A percentile compares a stretch with the other conserved stretches of the same genome.
Conservation (phyloP, 35 echinoderm and acorn worm genomes). For the Chiridota heheva region DNA sequence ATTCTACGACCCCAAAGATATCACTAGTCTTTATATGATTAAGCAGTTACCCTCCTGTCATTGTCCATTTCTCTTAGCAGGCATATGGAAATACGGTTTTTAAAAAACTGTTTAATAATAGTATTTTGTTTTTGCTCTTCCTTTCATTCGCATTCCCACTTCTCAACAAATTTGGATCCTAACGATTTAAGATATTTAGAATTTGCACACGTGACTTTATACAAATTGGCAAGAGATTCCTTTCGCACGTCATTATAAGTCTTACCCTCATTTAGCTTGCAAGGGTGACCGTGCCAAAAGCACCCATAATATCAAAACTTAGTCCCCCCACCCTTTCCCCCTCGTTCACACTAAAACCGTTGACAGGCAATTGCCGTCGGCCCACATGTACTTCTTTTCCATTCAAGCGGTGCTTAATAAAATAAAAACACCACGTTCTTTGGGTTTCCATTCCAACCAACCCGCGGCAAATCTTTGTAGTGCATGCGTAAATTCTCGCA, state of each 20-base stretch:
- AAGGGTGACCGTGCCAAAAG: conserved; percentile 24
- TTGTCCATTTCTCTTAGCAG: conserved; percentile 1
- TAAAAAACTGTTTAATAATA: background rate
- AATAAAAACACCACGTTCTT: background rate
- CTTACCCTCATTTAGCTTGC: background rate
- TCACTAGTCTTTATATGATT: background rate
- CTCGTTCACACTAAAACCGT: conserved; percentile 8
- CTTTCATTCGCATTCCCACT: conserved; percentile 35
- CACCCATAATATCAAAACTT: conserved; percentile 16
- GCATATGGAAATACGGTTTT: background rate
- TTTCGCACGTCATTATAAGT: conserved; percentile 2
- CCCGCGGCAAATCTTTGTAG: conserved; percentile 15
- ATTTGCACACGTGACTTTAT: background rate
- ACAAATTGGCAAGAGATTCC: conserved; percentile 12
- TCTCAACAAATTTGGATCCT: conserved; percentile 4
- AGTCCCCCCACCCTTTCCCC: too few relatives aligned
- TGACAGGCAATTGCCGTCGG: conserved; percentile 24
- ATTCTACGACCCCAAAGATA: conserved; percentile 15
- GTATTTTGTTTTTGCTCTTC: background rate
- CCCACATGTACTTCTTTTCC: background rate
- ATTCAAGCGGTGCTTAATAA: conserved; percentile 8
- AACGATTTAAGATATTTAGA: background rate
- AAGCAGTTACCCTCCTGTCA: background rate
- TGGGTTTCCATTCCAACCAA: conserved; percentile 46
- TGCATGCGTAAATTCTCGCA: conserved; percentile 10